A percentile compares a stretch with the other conserved stretches of the same genome.
Evolutionary conservation across 2,888 invertebrate species (phyloP).

Genomic region (Bimastos eiseni): DNA sequence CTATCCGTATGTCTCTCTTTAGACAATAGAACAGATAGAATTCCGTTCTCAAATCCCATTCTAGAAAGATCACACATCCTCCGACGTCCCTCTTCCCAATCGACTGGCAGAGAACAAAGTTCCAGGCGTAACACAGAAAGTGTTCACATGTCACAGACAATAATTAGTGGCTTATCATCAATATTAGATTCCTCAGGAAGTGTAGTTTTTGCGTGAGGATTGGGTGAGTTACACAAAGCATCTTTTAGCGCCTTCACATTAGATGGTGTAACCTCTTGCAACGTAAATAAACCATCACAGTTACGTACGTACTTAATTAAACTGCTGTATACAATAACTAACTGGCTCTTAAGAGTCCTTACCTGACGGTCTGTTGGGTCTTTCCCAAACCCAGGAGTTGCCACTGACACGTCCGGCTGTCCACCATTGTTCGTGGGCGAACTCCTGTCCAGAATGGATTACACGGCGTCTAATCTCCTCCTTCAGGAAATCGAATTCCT

Average conservation of each 20-base stretch:
- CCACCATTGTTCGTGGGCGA: slow-evolving; percentile 39
- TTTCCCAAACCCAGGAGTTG: slow-evolving; percentile 14
- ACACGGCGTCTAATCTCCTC: slow-evolving; percentile 31
- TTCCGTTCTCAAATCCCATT: background rate
- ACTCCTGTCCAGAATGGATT: slow-evolving; percentile 31
- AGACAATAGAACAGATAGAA: background rate
- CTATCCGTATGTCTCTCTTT: background rate
- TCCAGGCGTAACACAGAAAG: background rate
- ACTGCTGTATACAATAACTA: background rate
- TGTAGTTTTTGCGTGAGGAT: background rate
- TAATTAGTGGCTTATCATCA: background rate
- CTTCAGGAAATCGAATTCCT: slow-evolving; percentile 33
- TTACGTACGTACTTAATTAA: background rate
- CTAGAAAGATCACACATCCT: background rate
- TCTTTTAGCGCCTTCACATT: background rate
- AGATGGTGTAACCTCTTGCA: background rate
- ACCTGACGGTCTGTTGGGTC: background rate
- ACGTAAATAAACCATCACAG: background rate
- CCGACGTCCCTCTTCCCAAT: background rate
- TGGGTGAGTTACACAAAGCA: background rate
- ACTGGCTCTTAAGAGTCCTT: background rate
- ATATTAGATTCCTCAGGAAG: background rate
- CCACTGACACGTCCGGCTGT: slow-evolving; percentile 30
- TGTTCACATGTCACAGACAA: background rate
- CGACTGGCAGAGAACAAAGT: background rate